These are phyloP conservation scores for Orthosia gracilis DNA, from an alignment of 2,888 invertebrate genomes.

Conservation along the genomic window DNA sequence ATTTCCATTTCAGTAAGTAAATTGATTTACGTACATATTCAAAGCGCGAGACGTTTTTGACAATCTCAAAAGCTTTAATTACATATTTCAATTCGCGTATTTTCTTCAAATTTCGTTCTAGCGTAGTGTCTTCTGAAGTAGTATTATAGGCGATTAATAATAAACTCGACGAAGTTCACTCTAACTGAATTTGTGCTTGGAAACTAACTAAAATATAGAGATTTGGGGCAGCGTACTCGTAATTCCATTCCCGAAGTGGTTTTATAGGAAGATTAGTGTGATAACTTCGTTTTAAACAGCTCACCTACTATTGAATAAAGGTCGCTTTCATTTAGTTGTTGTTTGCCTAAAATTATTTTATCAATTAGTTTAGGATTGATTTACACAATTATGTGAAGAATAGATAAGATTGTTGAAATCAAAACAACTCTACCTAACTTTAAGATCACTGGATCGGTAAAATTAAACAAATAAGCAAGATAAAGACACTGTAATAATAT, in stretches of 20 bases:
- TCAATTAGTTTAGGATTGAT: too few species aligned
- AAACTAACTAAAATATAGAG: conserved; percentile 71
- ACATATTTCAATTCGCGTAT: conserved; percentile 25
- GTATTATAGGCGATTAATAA: conserved; percentile 52
- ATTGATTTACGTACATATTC: conserved; percentile 36
- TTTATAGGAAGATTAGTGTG: conserved; percentile 73
- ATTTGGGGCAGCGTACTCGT: conserved; percentile 70
- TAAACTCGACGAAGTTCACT: conserved; percentile 45
- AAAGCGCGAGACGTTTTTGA: conserved; percentile 36
- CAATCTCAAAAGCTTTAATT: conserved; percentile 37
- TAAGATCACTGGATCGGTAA: not conserved
- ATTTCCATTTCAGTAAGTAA: conserved; percentile 24
- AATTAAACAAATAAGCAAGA: conserved; percentile 28
- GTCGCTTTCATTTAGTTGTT: conserved; percentile 47
- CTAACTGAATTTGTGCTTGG: conserved; percentile 70
- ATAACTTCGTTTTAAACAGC: conserved; percentile 71
- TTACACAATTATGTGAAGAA: too few species aligned
- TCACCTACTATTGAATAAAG: conserved; percentile 59
- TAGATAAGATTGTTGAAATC: not conserved
- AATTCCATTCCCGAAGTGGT: conserved; percentile 75
- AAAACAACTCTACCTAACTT: not conserved
- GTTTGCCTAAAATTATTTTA: conserved; percentile 18
- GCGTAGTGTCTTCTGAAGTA: too few species aligned
- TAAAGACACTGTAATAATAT: conserved; percentile 8
- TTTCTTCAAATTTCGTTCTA: conserved; percentile 40